Percentiles rank a stretch among this genome's conserved stretches.
Evolutionary conservation across 2,888 invertebrate species (phyloP).

Genomic region (Agriopis aurantiaria): DNA sequence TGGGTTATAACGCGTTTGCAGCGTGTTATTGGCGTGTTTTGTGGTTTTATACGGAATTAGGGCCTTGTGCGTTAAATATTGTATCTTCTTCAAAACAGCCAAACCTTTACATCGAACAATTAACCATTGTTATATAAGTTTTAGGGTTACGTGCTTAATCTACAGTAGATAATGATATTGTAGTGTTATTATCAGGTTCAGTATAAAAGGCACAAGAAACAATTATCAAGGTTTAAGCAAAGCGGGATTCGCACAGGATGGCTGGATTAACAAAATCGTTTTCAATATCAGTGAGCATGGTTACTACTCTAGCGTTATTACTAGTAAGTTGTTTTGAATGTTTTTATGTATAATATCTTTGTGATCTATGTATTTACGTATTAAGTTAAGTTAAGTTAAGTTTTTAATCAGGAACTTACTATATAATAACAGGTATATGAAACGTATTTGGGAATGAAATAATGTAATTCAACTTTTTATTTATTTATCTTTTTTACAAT

Average conservation of each 20-base stretch:
- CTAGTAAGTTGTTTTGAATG: slow-evolving; percentile 28
- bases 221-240: slow-evolving; percentile 49
- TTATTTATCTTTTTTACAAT: no score
- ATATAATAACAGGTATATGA: no score
- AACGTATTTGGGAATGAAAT: no score
- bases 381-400: no score
- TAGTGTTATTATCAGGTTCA: slow-evolving; percentile 38
- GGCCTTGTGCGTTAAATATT: neutral
- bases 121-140: slow-evolving; percentile 9
- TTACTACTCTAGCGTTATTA: slow-evolving; percentile 18
- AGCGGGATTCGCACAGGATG: slow-evolving; percentile 33
- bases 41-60: no score
- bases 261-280: slow-evolving; percentile 16
- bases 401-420: no score
- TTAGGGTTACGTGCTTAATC: slow-evolving; percentile 54
- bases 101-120: neutral
- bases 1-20: no score
- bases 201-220: slow-evolving; percentile 39
- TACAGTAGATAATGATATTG: slow-evolving; percentile 42
- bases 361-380: no score
- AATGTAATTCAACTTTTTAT: no score
- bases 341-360: neutral
- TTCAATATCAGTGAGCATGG: slow-evolving; percentile 32
- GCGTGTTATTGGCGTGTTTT: no score
- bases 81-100: neutral